phyloP scores from a whole-genome alignment of 2,888 invertebrate species.

The Abscondita cerata region DNA sequence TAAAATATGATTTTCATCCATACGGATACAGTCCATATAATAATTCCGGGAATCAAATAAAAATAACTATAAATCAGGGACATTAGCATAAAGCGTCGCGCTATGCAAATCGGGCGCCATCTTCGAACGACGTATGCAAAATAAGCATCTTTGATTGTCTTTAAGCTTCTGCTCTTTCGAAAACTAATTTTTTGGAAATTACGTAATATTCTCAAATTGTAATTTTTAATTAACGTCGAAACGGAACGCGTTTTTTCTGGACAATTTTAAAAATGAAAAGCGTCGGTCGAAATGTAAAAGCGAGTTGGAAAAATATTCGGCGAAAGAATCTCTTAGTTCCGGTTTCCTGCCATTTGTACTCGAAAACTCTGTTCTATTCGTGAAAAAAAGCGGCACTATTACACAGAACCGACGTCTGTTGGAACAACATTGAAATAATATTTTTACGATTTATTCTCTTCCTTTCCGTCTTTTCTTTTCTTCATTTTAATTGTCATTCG shows the following conservation, averaged over 20 bases:
- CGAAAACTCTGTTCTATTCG: slow-evolving; percentile 48
- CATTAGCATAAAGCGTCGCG: slow-evolving; percentile 59
- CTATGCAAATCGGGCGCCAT: slow-evolving; percentile 59
- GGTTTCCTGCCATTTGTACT: slow-evolving; percentile 56
- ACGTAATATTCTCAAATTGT: no score
- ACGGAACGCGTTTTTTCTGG: slow-evolving; percentile 21
- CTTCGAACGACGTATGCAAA: slow-evolving; percentile 49
- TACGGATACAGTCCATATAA: slow-evolving; percentile 63
- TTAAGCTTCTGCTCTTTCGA: slow-evolving; percentile 39
- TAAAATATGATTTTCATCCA: slow-evolving; percentile 62
- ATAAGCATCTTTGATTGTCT: slow-evolving; percentile 35
- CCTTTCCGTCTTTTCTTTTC: no score
- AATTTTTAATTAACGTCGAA: no score
- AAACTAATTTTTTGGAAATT: slow-evolving; percentile 28
- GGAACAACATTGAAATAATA: slow-evolving; percentile 45
- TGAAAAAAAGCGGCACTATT: slow-evolving; percentile 51
- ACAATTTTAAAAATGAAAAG: slow-evolving; percentile 33
- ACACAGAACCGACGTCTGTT: slow-evolving; percentile 52
- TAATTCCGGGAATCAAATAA: slow-evolving; percentile 62
- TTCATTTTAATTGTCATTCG: no score
- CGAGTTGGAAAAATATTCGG: slow-evolving; percentile 55
- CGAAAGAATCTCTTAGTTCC: slow-evolving; percentile 55
- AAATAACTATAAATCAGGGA: slow-evolving; percentile 60
- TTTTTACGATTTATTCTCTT: slow-evolving; percentile 28
- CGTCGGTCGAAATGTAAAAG: slow-evolving; percentile 50